A percentile compares a stretch with the other conserved stretches of the same genome.
Conservation (phyloP, 1,140 invertebrate genomes). For the Batillaria attramentaria region DNA sequence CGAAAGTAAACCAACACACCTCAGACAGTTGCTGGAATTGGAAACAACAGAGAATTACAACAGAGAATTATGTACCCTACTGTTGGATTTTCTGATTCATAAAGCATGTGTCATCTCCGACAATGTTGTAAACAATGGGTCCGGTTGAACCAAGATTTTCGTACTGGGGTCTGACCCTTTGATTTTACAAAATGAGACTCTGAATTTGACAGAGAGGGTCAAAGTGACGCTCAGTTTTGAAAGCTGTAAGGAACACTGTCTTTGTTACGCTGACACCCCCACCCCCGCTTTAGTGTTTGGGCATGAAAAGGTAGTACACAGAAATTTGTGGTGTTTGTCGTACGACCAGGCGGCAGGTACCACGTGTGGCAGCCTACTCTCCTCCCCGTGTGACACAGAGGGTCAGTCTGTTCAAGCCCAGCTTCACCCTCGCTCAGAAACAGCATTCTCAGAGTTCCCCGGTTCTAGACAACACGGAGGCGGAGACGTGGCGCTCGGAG, state of each 20-base stretch:
- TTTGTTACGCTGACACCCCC: too few species aligned
- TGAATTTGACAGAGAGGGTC: too few species aligned
- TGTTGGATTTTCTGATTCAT: too few species aligned
- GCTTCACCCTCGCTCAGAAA: slow-evolving; percentile 53
- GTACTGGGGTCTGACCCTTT: background rate
- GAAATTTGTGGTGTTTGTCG: background rate
- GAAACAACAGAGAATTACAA: too few species aligned
- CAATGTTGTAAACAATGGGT: too few species aligned
- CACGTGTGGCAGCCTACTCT: slow-evolving; percentile 21
- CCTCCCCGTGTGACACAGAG: slow-evolving; percentile 33
- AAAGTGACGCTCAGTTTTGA: too few species aligned
- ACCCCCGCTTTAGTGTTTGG: background rate
- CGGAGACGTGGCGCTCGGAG: slow-evolving; percentile 58
- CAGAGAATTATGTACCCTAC: too few species aligned
- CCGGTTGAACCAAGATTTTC: background rate
- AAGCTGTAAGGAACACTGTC: too few species aligned
- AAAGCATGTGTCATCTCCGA: too few species aligned
- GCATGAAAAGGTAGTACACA: background rate
- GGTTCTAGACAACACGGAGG: slow-evolving; percentile 52
- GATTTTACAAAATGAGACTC: too few species aligned
- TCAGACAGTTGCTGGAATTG: too few species aligned
- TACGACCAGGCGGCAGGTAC: slow-evolving; percentile 28
- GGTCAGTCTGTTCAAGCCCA: slow-evolving; percentile 50
- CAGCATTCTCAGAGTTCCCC: slow-evolving; percentile 54
- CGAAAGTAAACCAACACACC: too few species aligned